These are phyloP conservation scores for Pseudomugil gertrudae DNA, from an alignment of 2,797 vertebrate species.

Conservation along the genomic window DNA sequence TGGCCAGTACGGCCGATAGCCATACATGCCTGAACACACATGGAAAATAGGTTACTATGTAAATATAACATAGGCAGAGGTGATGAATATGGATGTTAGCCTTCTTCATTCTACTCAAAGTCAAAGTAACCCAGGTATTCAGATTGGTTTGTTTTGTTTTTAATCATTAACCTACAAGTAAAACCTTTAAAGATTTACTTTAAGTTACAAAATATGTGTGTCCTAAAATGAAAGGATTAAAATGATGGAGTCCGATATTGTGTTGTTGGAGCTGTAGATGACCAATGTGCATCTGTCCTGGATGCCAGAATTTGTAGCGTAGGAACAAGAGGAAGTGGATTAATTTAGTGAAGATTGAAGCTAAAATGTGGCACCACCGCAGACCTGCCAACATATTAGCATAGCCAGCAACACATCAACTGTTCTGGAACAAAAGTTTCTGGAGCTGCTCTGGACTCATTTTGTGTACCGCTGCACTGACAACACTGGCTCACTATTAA, in stretches of 20 bases:
- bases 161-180: neutral
- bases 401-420: neutral
- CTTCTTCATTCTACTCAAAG: conserved; percentile 3
- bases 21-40: conserved; percentile 24
- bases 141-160: neutral
- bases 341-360: neutral
- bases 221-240: neutral
- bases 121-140: neutral
- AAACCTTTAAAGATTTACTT: neutral
- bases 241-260: neutral
- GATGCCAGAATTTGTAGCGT: neutral
- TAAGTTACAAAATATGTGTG: neutral
- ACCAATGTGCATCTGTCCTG: neutral
- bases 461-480: neutral
- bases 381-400: neutral
- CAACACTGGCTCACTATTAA: neutral
- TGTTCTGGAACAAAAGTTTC: neutral
- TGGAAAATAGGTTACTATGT: conserved; percentile 39
- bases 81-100: conserved; percentile 29
- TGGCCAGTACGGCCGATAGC: conserved; percentile 37
- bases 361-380: neutral
- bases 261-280: neutral
- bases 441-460: neutral
- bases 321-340: neutral
- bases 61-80: conserved; percentile 28